Base-by-base conservation (phyloP, 2,113 vertebrate species). In the Melanocharis versteri region DNA sequence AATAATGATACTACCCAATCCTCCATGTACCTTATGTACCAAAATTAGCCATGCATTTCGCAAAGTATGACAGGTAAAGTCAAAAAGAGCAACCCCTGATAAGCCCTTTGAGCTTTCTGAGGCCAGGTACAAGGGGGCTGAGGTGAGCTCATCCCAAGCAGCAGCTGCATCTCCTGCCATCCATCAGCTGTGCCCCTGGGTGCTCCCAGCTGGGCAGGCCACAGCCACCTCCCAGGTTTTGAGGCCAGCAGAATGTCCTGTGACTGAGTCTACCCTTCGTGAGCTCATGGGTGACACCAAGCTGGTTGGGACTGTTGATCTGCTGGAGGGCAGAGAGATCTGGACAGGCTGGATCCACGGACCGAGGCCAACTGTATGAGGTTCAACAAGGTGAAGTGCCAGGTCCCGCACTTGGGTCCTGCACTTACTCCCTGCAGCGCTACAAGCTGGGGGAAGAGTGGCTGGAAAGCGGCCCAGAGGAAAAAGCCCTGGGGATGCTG, bases 311-410 rank as follows among this genome's bases (percentile, higher is more conserved):
- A 33, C 27, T 50, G 37, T 13, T 39, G 45, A 53, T 45, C 51
- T 39, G 37, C 37, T 30, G 44, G 15, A 28, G 33, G 11, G 33
- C n/a, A 58, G n/a, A 68, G 39, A 45, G 45, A 45, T 40, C 28
- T 39, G n/a, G 16, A 30, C 61, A 68, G 53, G 39, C 28, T 30
- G n/a, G n/a, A 45, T 47, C 19, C 9, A 22, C 15, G 45, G 11
- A 15, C 17, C 0, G 0, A 40, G 53, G 20, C n/a, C 45, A 60
- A 0, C 8, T 47, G 20, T 21, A 13, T 17, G 39, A 73, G 27
- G 51, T 30, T 45, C 19, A 44, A 14, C 16, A 13, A 27, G 51
- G 33, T 4, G 3, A 51, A 66, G 7, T 39, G 60, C 37, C 11
- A 13, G 37, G 33, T 24, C 31, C 28, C 1, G 7, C 44, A 30